phyloP scores from a whole-genome alignment of 2,797 vertebrate genomes.

The Acanthurus lineatus region DNA sequence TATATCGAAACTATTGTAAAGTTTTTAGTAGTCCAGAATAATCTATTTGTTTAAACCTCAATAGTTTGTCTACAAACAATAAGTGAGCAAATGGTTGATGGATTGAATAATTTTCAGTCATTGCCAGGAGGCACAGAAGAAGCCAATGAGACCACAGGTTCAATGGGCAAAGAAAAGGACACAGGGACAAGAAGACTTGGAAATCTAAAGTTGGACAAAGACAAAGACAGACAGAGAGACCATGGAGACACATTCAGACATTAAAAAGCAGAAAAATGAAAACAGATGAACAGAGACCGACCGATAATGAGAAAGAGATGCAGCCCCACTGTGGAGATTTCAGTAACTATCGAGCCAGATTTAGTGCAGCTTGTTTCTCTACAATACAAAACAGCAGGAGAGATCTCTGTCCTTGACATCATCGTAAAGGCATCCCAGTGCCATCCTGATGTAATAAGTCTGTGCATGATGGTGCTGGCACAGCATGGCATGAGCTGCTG shows the following conservation, averaged over 20 bases:
- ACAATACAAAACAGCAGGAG: constrained; percentile 48
- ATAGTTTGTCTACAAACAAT: too few species aligned
- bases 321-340: constrained; percentile 30
- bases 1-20: too few species aligned
- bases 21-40: too few species aligned
- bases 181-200: not conserved
- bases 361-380: constrained; percentile 34
- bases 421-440: constrained; percentile 48
- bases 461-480: constrained; percentile 22
- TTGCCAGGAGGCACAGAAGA: not conserved
- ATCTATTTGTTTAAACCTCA: too few species aligned
- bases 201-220: not conserved
- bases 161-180: too few species aligned
- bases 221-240: not conserved
- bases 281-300: constrained; percentile 39
- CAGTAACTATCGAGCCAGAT: constrained; percentile 11
- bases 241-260: constrained; percentile 22
- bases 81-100: not conserved
- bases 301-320: constrained; percentile 39
- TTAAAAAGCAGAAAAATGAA: constrained; percentile 32
- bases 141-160: too few species aligned
- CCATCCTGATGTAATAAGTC: constrained; percentile 33
- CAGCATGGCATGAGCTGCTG: constrained; percentile 12
- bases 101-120: not conserved
- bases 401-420: constrained; percentile 34